These are phyloP conservation scores for Syrphus vitripennis DNA, from an alignment of 2,888 invertebrate species.

Conservation along the genomic window DNA sequence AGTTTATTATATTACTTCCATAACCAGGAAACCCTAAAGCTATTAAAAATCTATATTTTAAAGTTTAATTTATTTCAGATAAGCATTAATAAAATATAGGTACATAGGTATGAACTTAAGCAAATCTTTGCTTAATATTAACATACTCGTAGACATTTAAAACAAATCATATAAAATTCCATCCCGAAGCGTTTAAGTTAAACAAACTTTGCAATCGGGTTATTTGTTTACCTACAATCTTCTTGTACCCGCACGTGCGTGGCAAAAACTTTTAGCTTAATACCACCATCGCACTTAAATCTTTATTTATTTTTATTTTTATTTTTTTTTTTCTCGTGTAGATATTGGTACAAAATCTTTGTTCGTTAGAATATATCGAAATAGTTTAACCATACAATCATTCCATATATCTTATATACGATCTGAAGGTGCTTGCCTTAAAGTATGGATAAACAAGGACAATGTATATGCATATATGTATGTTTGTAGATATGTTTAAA, in stretches of 20 bases:
- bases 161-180: conserved; percentile 19
- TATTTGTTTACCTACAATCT: not conserved
- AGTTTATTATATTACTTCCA: not conserved
- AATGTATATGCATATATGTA: not conserved
- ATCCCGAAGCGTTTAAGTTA: conserved; percentile 21
- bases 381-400: conserved; percentile 40
- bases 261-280: conserved; percentile 1
- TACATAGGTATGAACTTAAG: not conserved
- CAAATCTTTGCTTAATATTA: not conserved
- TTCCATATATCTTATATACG: not conserved
- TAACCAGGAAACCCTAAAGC: not conserved
- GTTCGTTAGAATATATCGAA: not conserved
- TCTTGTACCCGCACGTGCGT: not conserved
- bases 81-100: not conserved
- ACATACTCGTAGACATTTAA: conserved; percentile 9
- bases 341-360: not conserved
- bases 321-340: not conserved
- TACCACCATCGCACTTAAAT: not conserved
- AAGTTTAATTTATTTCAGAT: not conserved
- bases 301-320: not conserved
- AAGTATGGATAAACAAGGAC: not conserved
- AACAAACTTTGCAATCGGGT: not conserved
- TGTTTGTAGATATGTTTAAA: not conserved
- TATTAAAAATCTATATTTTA: not conserved
- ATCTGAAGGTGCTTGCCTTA: conserved; percentile 1